Base-by-base conservation (phyloP, 2,888 invertebrate genomes). In the Blera fallax region DNA sequence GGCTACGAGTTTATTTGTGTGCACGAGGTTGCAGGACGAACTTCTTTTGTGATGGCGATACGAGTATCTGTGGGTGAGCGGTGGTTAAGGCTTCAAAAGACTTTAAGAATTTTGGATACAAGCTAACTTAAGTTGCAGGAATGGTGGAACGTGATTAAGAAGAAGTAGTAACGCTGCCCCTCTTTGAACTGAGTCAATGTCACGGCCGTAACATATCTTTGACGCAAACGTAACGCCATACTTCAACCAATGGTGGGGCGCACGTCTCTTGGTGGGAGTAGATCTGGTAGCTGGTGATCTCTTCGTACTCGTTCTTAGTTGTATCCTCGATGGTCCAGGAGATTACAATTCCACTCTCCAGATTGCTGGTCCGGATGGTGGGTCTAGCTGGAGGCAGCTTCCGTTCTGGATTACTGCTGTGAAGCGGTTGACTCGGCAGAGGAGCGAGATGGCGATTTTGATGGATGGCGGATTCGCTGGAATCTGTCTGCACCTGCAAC, bases 171-270 rank as follows among this genome's bases (percentile, higher is more conserved):
- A 89, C 96, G 96, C 91, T 97, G 92, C 40, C 98, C 98, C 88
- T 96, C 96, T 90, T 96, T 95, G 91, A 98, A 98, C 92, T 97
- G 97, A 1, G 97, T 97, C 40, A 98, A 92, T 0, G 98, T 98
- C 88, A 98, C 98, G 0, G 98, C 98, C 98, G 91, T 0, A 96
- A 95, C 89, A 98, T 93, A 0, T 98, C 97, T 92, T 97, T 96
- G 0, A 98, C 98, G 1, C 98, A 98, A 69, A 98, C 98, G 94
- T 97, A 97, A 88, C 97, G 96, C 98, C 98, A 98, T 65, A 96
- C 93, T 3, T 95, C 93, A 0, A 96, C 94, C 88, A 93, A 94
- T 2, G 97, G 96, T 1, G 94, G 93, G 2, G 94, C 93, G 5
- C 93, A 92, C 0, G 95, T 95, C 92, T 98, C 98, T 91, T 98